Conservation (phyloP, 2,113 vertebrate genomes). For the Struthio camelus region DNA sequence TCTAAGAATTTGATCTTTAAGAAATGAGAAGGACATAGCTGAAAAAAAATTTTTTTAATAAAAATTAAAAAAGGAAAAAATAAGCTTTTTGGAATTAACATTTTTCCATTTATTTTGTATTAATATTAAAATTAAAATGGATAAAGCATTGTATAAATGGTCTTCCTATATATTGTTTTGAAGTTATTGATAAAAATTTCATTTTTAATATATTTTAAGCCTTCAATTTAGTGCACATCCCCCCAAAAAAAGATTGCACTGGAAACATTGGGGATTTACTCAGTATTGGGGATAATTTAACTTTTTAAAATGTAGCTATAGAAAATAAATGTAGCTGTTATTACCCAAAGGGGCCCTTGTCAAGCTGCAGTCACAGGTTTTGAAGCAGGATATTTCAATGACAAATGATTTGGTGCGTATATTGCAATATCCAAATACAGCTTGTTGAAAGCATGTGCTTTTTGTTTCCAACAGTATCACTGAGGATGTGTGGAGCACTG, state of each 20-base stretch:
- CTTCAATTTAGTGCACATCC: too few species aligned
- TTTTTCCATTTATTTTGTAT: too few species aligned
- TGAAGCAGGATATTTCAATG: not conserved
- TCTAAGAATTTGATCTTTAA: not conserved
- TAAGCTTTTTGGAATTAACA: not conserved
- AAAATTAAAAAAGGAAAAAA: not conserved
- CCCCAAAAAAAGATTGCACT: not conserved
- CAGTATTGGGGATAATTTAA: not conserved
- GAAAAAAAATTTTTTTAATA: not conserved
- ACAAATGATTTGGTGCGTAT: not conserved
- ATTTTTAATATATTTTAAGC: too few species aligned
- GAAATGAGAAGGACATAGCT: not conserved
- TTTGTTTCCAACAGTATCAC: not conserved
- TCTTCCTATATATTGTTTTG: too few species aligned
- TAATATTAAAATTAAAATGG: too few species aligned
- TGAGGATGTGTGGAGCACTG: not conserved
- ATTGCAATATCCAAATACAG: not conserved
- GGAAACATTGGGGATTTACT: not conserved
- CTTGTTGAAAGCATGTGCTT: not conserved
- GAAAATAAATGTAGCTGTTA: not conserved
- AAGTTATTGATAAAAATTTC: too few species aligned
- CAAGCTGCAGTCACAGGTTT: not conserved
- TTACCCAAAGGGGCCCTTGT: not conserved
- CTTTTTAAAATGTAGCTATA: not conserved
- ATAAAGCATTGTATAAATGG: too few species aligned